A percentile compares a stretch with the other conserved stretches of the same genome.
Conservation (phyloP, 2,113 vertebrate species). For the Neotoma lepida region DNA sequence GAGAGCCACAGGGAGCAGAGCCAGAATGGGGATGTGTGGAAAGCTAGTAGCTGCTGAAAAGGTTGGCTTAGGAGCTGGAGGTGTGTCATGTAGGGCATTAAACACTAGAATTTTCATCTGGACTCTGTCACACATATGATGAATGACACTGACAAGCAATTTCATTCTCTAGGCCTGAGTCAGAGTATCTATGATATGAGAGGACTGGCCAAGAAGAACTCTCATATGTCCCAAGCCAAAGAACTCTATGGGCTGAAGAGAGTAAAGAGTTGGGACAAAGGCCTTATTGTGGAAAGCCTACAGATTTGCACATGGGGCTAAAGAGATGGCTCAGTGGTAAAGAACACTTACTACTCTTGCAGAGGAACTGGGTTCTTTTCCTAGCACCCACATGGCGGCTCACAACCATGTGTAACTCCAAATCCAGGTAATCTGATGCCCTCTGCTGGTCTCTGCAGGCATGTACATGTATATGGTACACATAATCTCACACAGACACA, state of each 20-base stretch:
- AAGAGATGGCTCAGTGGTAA: not conserved
- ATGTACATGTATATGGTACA: not conserved
- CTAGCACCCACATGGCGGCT: not conserved
- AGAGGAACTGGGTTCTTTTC: not conserved
- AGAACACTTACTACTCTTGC: not conserved
- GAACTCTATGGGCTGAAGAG: not conserved
- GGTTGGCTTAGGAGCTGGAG: not conserved
- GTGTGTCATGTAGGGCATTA: accelerated
- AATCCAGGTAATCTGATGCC: not conserved
- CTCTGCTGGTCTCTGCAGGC: not conserved
- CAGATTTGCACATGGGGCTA: not conserved
- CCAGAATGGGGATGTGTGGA: not conserved
- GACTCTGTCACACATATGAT: not conserved
- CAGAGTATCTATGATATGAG: not conserved
- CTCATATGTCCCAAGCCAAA: not conserved
- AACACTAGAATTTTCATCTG: not conserved
- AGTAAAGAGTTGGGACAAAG: not conserved
- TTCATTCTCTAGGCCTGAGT: not conserved
- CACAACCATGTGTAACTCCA: not conserved
- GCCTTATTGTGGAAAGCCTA: not conserved
- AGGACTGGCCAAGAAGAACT: not conserved
- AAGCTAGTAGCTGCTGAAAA: not conserved
- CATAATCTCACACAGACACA: not conserved
- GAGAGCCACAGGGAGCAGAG: not conserved
- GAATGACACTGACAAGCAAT: not conserved